Evolutionary conservation across 2,888 invertebrate species (phyloP).

Genomic region (Eudasyphora cyanicolor): DNA sequence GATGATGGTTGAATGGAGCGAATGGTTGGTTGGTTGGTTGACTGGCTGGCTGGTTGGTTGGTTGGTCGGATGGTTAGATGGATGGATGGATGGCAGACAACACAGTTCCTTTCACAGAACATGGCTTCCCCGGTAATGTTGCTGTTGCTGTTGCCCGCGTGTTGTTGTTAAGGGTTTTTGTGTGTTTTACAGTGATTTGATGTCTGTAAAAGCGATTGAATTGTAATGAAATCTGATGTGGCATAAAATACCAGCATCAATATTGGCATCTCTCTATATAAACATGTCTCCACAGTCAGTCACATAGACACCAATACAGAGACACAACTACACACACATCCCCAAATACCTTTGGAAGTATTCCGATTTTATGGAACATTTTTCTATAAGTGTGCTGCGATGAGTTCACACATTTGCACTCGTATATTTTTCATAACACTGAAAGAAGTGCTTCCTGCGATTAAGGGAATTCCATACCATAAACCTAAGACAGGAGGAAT

Average conservation of each 20-base stretch:
- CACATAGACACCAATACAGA: background rate
- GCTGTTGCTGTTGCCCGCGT: conserved; percentile 36
- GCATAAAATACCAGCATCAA: conserved; percentile 66
- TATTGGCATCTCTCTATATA: conserved; percentile 56
- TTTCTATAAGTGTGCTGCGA: background rate
- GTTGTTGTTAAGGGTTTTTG: conserved; percentile 50
- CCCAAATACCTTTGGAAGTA: background rate
- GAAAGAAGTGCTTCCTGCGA: too few relatives aligned
- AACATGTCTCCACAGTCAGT: background rate
- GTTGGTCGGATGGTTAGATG: background rate
- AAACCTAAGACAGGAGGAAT: too few relatives aligned
- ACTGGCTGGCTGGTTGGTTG: background rate
- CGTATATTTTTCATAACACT: too few relatives aligned
- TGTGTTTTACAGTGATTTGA: conserved; percentile 67
- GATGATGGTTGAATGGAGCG: conserved; percentile 13
- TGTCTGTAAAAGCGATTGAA: conserved; percentile 68
- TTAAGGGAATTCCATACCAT: too few relatives aligned
- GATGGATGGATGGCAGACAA: background rate
- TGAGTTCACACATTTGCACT: background rate
- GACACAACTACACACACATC: background rate
- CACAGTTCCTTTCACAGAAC: background rate
- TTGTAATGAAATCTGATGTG: conserved; percentile 70
- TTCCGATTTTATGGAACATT: background rate
- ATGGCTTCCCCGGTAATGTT: background rate
- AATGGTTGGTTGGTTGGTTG: conserved; percentile 11